A percentile compares a stretch with the other conserved stretches of the same genome.
Conservation (phyloP, 53 echinoderm and acorn worm genomes). For the Actinopyga echinites region DNA sequence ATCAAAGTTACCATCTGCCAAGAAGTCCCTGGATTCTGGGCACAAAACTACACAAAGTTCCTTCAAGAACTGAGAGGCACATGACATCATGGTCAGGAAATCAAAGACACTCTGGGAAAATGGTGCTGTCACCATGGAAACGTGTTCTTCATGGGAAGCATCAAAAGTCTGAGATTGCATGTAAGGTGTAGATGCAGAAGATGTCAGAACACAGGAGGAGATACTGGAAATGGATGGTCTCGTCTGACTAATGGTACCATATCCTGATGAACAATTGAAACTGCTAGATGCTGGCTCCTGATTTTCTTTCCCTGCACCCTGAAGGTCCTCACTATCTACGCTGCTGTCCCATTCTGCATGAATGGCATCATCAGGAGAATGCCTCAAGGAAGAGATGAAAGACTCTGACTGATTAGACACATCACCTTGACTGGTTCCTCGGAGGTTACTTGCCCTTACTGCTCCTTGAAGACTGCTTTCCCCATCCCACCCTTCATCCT, state of each 20-base stretch:
- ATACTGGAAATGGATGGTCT: slow-evolving; percentile 14
- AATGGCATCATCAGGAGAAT: too few relatives aligned
- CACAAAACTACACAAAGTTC: slow-evolving; percentile 42
- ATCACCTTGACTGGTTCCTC: too few relatives aligned
- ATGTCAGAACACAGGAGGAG: slow-evolving; percentile 2
- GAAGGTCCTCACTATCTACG: too few relatives aligned
- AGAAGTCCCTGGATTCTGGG: slow-evolving; percentile 22
- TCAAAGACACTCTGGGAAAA: slow-evolving; percentile 40
- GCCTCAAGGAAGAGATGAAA: too few relatives aligned
- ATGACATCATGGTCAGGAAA: slow-evolving; percentile 45
- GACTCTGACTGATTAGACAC: too few relatives aligned
- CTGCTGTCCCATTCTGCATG: too few relatives aligned
- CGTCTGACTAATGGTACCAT: slow-evolving; percentile 16
- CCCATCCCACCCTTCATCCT: too few relatives aligned
- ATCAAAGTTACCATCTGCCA: slow-evolving; percentile 10
- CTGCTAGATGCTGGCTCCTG: neutral
- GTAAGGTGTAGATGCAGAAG: neutral
- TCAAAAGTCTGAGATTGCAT: neutral
- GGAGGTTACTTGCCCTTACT: too few relatives aligned
- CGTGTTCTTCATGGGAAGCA: neutral
- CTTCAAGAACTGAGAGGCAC: slow-evolving; percentile 24
- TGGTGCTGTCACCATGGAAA: slow-evolving; percentile 11
- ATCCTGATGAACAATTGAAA: slow-evolving; percentile 7
- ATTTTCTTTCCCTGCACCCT: too few relatives aligned
- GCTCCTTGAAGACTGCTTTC: too few relatives aligned